These are phyloP conservation scores for Akabosia matsudoensis DNA, from an alignment of 1,140 invertebrate genomes.

Conservation along the genomic window DNA sequence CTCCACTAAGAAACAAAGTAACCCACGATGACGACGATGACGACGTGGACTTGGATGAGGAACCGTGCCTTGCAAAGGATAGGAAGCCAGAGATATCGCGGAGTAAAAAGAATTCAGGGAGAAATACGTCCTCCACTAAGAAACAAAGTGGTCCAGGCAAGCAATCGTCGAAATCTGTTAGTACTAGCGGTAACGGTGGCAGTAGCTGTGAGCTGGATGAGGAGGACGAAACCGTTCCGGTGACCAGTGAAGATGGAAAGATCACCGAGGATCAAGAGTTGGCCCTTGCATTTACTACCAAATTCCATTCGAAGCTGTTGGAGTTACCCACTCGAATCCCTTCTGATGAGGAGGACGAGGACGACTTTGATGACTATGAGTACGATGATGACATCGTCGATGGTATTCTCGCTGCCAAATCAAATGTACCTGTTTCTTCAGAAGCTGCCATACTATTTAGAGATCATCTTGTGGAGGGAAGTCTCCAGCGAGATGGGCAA, in stretches of 20 bases:
- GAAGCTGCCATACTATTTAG: conserved; percentile 15
- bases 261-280: background rate
- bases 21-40: conserved; percentile 22
- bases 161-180: background rate
- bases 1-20: too few species aligned
- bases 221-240: background rate
- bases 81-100: conserved; percentile 31
- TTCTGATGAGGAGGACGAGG: conserved; percentile 35
- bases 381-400: conserved; percentile 10
- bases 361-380: conserved; percentile 22
- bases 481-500: background rate
- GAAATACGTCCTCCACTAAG: background rate
- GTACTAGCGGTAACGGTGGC: conserved; percentile 7
- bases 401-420: conserved; percentile 8
- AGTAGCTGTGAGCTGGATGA: conserved; percentile 8
- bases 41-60: conserved; percentile 30
- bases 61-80: conserved; percentile 38
- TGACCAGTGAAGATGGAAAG: background rate
- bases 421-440: background rate
- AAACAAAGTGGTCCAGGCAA: background rate
- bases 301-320: conserved; percentile 18
- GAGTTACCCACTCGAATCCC: conserved; percentile 41
- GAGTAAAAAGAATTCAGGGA: conserved; percentile 25
- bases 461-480: conserved; percentile 4
- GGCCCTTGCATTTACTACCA: background rate